Conservation (phyloP, 2,113 vertebrate species). For the Nicator chloris region DNA sequence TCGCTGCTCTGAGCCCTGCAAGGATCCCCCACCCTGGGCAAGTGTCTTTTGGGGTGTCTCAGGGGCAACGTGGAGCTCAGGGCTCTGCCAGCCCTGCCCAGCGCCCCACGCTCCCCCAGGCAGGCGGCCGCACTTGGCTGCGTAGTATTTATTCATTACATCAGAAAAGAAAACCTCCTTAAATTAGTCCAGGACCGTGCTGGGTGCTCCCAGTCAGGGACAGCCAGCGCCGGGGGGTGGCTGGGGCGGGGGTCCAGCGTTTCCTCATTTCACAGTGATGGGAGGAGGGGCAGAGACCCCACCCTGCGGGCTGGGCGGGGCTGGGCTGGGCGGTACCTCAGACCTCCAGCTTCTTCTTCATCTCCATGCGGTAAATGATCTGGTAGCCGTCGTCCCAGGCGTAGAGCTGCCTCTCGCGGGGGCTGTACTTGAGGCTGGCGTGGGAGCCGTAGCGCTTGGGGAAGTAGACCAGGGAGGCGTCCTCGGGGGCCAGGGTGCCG, state of each 20-base stretch:
- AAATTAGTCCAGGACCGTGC: neutral
- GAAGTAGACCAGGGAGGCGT: conserved; percentile 90
- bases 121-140: neutral
- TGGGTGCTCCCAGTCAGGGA: neutral
- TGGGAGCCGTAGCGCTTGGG: conserved; percentile 90
- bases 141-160: conserved; percentile 20
- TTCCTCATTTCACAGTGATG: conserved; percentile 8
- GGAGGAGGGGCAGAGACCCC: neutral
- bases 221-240: accelerated
- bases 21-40: neutral
- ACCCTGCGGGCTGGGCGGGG: neutral
- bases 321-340: neutral
- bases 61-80: accelerated
- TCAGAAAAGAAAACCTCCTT: neutral
- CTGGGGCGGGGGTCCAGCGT: neutral
- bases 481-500: conserved; percentile 79
- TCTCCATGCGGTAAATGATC: conserved; percentile 90
- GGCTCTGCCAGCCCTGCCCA: neutral
- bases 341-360: conserved; percentile 83
- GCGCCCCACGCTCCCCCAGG: accelerated
- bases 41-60: neutral
- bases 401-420: conserved; percentile 87
- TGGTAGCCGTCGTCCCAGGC: conserved; percentile 98
- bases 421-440: conserved; percentile 92
- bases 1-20: neutral